Conservation (phyloP, 2,113 vertebrate species). For the Murina feae region DNA sequence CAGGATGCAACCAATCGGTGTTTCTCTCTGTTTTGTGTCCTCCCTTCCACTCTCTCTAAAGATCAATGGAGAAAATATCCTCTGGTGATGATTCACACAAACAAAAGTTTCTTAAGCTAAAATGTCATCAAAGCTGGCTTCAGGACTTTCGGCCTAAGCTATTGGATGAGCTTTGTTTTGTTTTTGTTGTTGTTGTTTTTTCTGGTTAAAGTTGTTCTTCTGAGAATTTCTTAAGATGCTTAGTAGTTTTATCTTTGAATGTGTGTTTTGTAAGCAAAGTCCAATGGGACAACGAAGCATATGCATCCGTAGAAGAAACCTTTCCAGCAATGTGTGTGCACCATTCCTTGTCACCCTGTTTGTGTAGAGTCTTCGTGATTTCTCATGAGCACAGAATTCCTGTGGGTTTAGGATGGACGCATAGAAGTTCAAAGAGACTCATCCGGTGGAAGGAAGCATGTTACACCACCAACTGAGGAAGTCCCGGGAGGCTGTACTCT, state of each 20-base stretch:
- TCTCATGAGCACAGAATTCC: neutral
- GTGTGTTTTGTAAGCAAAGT: neutral
- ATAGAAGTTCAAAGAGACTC: neutral
- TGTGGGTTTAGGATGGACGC: neutral
- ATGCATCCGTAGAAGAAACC: neutral
- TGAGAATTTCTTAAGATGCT: neutral
- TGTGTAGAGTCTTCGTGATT: neutral
- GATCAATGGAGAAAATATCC: too few species aligned
- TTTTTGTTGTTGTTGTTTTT: too few species aligned
- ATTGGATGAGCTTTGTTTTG: neutral
- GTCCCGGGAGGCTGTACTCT: neutral
- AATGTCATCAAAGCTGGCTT: neutral
- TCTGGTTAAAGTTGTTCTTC: neutral
- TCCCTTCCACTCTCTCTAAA: too few species aligned
- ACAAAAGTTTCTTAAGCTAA: neutral
- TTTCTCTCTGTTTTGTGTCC: too few species aligned
- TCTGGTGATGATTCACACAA: neutral
- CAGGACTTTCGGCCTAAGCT: neutral
- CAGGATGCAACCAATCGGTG: too few species aligned
- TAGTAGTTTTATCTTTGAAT: neutral
- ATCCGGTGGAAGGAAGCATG: neutral
- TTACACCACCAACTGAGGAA: neutral
- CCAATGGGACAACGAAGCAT: neutral
- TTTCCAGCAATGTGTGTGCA: neutral
- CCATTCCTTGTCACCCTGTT: neutral